phyloP scores from a whole-genome alignment of 2,797 vertebrate species.

The Danio albolineatus region DNA sequence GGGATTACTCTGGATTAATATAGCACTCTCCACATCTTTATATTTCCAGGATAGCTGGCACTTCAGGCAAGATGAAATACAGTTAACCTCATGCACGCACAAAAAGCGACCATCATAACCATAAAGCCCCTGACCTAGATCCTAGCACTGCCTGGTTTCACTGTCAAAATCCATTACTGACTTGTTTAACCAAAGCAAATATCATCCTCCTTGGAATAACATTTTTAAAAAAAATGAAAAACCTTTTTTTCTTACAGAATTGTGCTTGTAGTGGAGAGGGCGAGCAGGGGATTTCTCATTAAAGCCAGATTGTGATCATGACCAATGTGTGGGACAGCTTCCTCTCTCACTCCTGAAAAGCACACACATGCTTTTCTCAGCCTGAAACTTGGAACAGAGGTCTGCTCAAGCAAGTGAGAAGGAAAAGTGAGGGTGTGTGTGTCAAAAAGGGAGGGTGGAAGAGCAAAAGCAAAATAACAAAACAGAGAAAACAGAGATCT shows the following conservation, averaged over 20 bases:
- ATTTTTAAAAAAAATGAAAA: background rate
- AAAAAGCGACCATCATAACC: conserved; percentile 28
- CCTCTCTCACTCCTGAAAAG: background rate
- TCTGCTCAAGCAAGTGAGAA: conserved; percentile 34
- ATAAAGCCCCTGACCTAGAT: conserved; percentile 29
- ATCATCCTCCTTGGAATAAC: conserved; percentile 9
- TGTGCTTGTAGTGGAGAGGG: conserved; percentile 25
- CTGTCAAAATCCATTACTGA: conserved; percentile 40
- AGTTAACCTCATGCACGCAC: conserved; percentile 34
- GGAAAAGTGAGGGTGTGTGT: background rate
- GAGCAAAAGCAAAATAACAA: conserved; percentile 1
- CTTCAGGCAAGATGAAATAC: conserved; percentile 37
- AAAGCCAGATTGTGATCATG: background rate
- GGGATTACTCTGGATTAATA: conserved; percentile 49
- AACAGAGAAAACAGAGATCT: background rate
- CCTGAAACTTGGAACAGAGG: conserved; percentile 46
- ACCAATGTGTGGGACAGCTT: background rate
- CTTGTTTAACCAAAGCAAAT: conserved; percentile 46
- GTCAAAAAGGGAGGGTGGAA: background rate
- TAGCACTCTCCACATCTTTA: conserved; percentile 20
- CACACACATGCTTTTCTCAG: background rate
- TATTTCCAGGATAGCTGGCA: conserved; percentile 11
- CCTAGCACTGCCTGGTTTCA: conserved; percentile 27
- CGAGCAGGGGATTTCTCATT: conserved; percentile 40
- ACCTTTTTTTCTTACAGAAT: background rate